These are phyloP conservation scores for Metopolophium dirhodum DNA, from an alignment of 1,140 invertebrate species.

Conservation along the genomic window DNA sequence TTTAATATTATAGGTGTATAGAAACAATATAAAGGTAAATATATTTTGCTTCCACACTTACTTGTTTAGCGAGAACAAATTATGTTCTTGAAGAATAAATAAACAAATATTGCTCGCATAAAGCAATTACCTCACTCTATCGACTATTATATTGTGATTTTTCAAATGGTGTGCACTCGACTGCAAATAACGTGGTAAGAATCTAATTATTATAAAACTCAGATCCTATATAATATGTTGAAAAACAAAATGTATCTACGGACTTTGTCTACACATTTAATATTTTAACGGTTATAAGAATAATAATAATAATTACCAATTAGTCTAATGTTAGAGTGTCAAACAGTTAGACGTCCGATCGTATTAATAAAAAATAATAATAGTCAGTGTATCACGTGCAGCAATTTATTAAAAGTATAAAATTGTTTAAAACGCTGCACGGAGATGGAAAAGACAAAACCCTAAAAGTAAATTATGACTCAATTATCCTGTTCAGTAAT, in stretches of 20 bases:
- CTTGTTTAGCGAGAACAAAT: no score
- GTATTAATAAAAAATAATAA: not conserved
- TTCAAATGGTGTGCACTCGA: not conserved
- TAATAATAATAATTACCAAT: not conserved
- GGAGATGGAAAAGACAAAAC: not conserved
- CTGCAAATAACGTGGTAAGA: not conserved
- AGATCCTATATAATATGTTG: not conserved
- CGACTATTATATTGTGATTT: not conserved
- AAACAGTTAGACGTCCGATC: not conserved
- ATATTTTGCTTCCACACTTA: no score
- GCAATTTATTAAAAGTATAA: conserved; percentile 14
- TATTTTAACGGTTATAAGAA: not conserved
- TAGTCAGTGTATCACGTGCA: not conserved
- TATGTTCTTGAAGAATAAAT: not conserved
- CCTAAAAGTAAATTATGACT: conserved; percentile 45
- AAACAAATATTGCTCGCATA: not conserved
- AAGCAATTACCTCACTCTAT: not conserved
- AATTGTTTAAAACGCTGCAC: not conserved
- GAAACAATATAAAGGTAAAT: no score
- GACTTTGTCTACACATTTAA: not conserved
- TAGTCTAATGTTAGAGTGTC: not conserved
- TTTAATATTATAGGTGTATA: no score
- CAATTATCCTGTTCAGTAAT: conserved; percentile 34
- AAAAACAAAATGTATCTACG: not conserved
- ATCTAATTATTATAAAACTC: not conserved